phyloP scores from a whole-genome alignment of 2,888 invertebrate genomes.

The Tromatobia lineatoria region DNA sequence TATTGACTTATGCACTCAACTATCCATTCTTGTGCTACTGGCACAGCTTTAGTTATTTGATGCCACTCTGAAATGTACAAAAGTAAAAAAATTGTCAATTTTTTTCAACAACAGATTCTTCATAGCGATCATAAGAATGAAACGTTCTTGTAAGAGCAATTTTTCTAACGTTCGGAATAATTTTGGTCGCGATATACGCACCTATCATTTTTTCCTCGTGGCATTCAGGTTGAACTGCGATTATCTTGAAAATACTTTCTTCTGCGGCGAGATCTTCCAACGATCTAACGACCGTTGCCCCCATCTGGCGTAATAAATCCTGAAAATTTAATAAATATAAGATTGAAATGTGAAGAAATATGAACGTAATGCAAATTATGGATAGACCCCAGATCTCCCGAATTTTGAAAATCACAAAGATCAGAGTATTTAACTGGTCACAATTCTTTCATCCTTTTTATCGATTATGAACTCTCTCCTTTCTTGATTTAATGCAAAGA shows the following conservation, averaged over 20 bases:
- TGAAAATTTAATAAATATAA: conserved; percentile 67
- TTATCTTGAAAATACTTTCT: conserved; percentile 67
- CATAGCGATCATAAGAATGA: neutral
- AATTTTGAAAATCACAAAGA: too few relatives aligned
- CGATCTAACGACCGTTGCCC: conserved; percentile 73
- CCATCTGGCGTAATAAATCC: conserved; percentile 75
- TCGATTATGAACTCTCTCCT: too few relatives aligned
- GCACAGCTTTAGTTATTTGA: conserved; percentile 69
- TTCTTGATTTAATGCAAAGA: too few relatives aligned
- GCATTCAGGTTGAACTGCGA: conserved; percentile 69
- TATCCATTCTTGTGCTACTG: conserved; percentile 77
- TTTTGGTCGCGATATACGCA: conserved; percentile 53
- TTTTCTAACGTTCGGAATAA: neutral
- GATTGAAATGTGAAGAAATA: neutral
- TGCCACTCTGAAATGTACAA: conserved; percentile 28
- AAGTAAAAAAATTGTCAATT: neutral
- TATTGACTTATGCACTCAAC: conserved; percentile 80
- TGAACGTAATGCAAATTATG: neutral
- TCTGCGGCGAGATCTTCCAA: conserved; percentile 68
- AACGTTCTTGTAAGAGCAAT: too few relatives aligned
- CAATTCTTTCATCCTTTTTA: too few relatives aligned
- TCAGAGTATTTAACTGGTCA: too few relatives aligned
- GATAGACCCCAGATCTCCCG: too few relatives aligned
- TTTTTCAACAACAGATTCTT: neutral
- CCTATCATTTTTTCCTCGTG: conserved; percentile 70